Percentiles rank a stretch among this genome's conserved stretches.
phyloP scores from a whole-genome alignment of 2,797 vertebrate species.

The Acropternis orthonyx region DNA sequence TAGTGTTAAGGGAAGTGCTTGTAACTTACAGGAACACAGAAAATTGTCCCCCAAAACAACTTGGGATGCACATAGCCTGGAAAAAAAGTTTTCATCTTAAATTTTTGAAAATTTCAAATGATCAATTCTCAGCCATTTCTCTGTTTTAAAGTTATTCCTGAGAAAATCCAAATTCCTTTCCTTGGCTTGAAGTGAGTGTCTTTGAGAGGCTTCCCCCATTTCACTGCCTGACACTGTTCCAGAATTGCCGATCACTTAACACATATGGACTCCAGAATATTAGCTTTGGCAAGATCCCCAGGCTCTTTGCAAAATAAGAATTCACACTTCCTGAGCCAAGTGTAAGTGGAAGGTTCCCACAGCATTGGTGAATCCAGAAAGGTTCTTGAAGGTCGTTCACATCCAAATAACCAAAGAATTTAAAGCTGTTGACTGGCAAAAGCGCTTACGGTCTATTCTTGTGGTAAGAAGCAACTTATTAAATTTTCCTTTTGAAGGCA shows the following conservation, averaged over 20 bases:
- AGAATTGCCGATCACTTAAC: constrained; percentile 24
- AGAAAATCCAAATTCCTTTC: constrained; percentile 18
- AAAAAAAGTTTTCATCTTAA: not conserved
- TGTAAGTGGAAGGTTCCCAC: constrained; percentile 53
- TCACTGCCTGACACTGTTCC: not conserved
- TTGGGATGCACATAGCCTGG: not conserved
- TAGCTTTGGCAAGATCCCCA: constrained; percentile 56
- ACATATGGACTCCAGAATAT: constrained; percentile 60
- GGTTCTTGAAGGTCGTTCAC: constrained; percentile 8
- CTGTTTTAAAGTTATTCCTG: not conserved
- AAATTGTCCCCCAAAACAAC: not conserved
- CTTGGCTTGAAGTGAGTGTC: not conserved
- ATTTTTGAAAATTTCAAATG: not conserved
- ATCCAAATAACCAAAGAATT: constrained; percentile 43
- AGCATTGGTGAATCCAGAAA: constrained; percentile 38
- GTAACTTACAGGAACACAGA: not conserved
- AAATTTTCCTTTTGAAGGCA: constrained; percentile 65
- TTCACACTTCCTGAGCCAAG: constrained; percentile 55
- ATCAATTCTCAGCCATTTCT: not conserved
- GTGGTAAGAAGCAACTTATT: constrained; percentile 52
- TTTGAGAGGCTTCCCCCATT: not conserved
- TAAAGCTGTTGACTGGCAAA: constrained; percentile 41
- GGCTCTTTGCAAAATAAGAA: constrained; percentile 59
- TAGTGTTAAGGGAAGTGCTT: not conserved
- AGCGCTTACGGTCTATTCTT: constrained; percentile 30